Evolutionary conservation across 2,113 vertebrate species (phyloP), one percentile per base, ranked within the genome.

Genomic region (Thunnus thynnus): DNA sequence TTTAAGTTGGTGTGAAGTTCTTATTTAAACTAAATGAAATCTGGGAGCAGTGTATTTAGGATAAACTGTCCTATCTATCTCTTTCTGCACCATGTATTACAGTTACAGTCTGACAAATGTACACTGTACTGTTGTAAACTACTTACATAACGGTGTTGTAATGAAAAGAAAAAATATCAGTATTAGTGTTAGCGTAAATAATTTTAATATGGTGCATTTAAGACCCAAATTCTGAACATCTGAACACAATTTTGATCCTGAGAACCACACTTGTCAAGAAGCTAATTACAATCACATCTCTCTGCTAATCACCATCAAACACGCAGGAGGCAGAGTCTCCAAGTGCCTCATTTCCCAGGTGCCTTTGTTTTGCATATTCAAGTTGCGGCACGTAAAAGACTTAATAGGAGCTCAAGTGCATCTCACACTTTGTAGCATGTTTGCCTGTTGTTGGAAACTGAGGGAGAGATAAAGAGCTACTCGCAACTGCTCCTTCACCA

Each of bases 231-330:
- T 54, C 52, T 8, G 13, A 50, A 41, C 20, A 27, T 12, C 16
- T 58, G 14, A 51, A 57, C 18, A 44, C 12, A n/a, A n/a, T 56
- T 11, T 13, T 56, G 14, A 17, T 73, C 51, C 20, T 66, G 3
- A 57, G 10, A 51, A 51, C 44, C 14, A 20, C 44, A 44, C 82
- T 64, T 72, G 65, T 71, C 74, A 66, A 79, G 79, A 82, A 67
- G 47, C 50, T 80, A 77, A 87, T 91, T 84, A 80, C 57, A 82
- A 82, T 86, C 82, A 55, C 48, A 54, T 72, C 63, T 76, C 62
- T 77, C 56, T 47, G 65, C 70, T 56, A 81, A 77, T 82, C 70
- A 64, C 60, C 54, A 51, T 70, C 20, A 18, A 36, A 72, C 48
- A 68, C 30, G 72, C 50, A 54, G 60, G 50, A 72, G 22, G 16